A percentile compares a stretch with the other conserved stretches of the same genome.
Conservation (phyloP, 2,797 vertebrate genomes). For the Tapera naevia region DNA sequence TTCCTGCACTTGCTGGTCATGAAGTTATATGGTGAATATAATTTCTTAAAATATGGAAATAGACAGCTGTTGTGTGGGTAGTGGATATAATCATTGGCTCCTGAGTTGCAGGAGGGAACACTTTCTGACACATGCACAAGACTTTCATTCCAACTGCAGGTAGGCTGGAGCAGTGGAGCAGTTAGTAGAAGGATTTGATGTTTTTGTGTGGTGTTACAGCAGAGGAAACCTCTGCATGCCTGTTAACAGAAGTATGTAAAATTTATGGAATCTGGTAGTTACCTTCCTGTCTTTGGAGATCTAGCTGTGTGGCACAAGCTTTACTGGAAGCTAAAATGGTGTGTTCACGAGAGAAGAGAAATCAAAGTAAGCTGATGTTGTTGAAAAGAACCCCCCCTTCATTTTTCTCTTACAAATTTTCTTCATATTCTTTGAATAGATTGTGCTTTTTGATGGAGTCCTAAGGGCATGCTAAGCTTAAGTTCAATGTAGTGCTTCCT, state of each 20-base stretch:
- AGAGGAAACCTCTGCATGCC: neutral
- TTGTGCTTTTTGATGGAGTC: neutral
- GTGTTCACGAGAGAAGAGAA: neutral
- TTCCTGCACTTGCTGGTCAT: neutral
- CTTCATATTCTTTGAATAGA: neutral
- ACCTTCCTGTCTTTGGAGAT: neutral
- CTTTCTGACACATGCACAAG: neutral
- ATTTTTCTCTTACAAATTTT: neutral
- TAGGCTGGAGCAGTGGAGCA: neutral
- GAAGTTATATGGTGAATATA: neutral
- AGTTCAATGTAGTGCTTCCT: neutral
- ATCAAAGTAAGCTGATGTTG: neutral
- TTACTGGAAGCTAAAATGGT: neutral
- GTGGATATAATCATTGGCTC: neutral
- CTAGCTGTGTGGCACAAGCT: neutral
- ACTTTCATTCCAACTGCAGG: neutral
- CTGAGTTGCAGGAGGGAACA: neutral
- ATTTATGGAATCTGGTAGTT: neutral
- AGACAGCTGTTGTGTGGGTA: neutral
- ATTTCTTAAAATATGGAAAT: neutral
- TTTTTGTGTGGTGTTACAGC: neutral
- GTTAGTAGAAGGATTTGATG: neutral
- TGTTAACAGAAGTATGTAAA: neutral
- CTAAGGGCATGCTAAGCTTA: neutral
- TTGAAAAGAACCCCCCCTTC: neutral